Evolutionary conservation across 2,888 invertebrate genomes (phyloP), one percentile per base, ranked within the genome.

Genomic region (Slavum lentiscoides): DNA sequence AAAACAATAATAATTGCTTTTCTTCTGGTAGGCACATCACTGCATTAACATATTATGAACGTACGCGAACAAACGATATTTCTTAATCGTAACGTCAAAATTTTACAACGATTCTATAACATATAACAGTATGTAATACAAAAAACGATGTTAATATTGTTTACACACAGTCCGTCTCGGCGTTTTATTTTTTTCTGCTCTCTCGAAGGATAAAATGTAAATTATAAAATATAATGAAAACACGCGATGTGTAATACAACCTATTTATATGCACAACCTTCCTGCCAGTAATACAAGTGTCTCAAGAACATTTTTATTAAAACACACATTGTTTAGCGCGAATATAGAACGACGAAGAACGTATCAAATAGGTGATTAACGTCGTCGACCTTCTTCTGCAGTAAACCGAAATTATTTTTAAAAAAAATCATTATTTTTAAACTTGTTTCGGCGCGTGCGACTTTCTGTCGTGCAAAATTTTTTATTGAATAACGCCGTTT

Each of bases 291-390:
- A 23, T 15, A 23, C 21, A 23, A 61, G 15, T 69, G 68, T 53
- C 77, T 77, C 77, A 69, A 77, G 77, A 77, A 77, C 77, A 19
- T 21, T 58, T 61, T 77, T 77, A 77, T 68, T 69, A 69, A 77
- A 77, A 77, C 37, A 70, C 64, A 70, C 62, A 70, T 70, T 80
- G 77, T 80, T 80, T 53, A 55, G 62, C 19, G 53, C 3, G 49
- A 49, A 49, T 23, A 23, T 58, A 64, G 49, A 49, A 49, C 49
- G 49, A 70, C 77, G 77, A 70, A 17, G 64, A n/a, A 70, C 70
- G 69, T 69, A 13, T 21, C 8, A 59, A 49, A 55, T 53, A 62
- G 39, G 77, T 55, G 70, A 80, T 80, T 80, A 80, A 80, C 77
- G 55, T 15, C 30, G 49, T 70, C 77, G 77, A 53, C 77, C 77